These are phyloP conservation scores for Rhadina sibilatrix DNA, from an alignment of 2,113 vertebrate genomes.

Conservation along the genomic window DNA sequence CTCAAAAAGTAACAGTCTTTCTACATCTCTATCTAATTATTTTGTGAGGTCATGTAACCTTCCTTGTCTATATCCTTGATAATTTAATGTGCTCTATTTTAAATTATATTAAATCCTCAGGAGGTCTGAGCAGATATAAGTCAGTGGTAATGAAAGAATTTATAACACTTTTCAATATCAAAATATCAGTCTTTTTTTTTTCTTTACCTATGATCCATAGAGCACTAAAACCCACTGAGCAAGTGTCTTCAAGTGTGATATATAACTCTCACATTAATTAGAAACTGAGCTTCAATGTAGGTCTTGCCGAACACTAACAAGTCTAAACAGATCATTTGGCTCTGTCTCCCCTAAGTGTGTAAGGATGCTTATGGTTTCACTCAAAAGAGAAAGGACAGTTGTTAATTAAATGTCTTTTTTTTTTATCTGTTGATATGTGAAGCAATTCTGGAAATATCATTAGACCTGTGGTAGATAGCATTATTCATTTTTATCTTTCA, in stretches of 20 bases:
- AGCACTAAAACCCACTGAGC: neutral
- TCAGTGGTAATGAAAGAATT: neutral
- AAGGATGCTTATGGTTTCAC: neutral
- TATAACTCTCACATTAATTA: slow-evolving; percentile 1
- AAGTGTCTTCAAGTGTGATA: neutral
- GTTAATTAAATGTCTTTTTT: neutral
- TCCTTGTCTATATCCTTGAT: neutral
- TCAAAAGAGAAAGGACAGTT: neutral
- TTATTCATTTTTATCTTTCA: neutral
- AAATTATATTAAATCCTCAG: neutral
- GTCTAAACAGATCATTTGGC: neutral
- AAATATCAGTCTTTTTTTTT: neutral
- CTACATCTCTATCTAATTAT: neutral
- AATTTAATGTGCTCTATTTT: neutral
- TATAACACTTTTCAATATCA: neutral
- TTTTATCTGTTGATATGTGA: neutral
- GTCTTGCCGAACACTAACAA: neutral
- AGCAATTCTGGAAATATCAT: neutral
- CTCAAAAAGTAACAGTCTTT: neutral
- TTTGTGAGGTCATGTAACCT: neutral
- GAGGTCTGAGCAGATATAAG: neutral
- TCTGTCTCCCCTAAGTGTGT: neutral
- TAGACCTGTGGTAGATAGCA: neutral
- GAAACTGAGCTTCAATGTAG: neutral
- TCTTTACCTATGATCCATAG: neutral